A percentile compares a stretch with the other conserved stretches of the same genome.
Conservation (phyloP, 2,888 invertebrate species). For the Dione juno region DNA sequence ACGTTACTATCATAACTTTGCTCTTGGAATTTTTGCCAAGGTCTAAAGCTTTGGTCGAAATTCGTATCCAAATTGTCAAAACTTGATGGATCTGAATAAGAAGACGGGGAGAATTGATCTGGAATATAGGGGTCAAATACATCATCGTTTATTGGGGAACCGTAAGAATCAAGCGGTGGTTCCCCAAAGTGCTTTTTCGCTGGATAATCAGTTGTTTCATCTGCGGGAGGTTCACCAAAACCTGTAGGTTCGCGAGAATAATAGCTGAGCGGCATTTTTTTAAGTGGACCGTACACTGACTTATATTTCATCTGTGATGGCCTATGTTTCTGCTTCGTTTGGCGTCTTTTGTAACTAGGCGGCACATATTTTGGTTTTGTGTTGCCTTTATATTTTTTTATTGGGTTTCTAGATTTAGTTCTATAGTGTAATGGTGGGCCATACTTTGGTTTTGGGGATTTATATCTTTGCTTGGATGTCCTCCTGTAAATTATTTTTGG, state of each 20-base stretch:
- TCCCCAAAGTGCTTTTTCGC: constrained; percentile 56
- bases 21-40: constrained; percentile 53
- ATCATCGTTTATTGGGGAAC: constrained; percentile 50
- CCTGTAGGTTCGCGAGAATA: constrained; percentile 50
- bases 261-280: constrained; percentile 49
- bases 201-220: constrained; percentile 49
- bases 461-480: constrained; percentile 54
- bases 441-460: constrained; percentile 54
- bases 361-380: constrained; percentile 54
- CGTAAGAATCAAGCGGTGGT: constrained; percentile 66
- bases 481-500: constrained; percentile 65
- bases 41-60: constrained; percentile 49
- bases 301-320: constrained; percentile 51
- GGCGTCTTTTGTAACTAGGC: constrained; percentile 52
- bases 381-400: constrained; percentile 60
- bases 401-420: constrained; percentile 55
- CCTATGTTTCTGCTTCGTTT: constrained; percentile 54
- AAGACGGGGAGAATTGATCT: constrained; percentile 48
- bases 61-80: constrained; percentile 37
- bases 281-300: constrained; percentile 53
- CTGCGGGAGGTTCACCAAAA: constrained; percentile 70
- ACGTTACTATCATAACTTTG: constrained; percentile 53
- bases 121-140: constrained; percentile 32
- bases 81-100: constrained; percentile 47
- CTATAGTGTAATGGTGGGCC: constrained; percentile 56